Percentiles rank a stretch among this genome's conserved stretches.
These are phyloP conservation scores for Nomada fucata DNA, from an alignment of 2,888 invertebrate species.

Conservation along the genomic window DNA sequence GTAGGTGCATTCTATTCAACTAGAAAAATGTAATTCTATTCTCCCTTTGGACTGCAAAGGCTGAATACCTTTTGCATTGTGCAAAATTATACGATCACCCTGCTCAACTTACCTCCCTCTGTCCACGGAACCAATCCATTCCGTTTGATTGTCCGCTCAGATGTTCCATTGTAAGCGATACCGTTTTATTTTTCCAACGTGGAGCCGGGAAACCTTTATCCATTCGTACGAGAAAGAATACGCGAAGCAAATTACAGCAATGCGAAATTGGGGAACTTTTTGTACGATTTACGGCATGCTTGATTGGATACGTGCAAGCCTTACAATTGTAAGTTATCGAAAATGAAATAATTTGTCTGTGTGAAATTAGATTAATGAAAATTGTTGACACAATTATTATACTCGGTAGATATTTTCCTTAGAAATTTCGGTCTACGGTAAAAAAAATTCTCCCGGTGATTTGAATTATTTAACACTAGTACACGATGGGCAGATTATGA, in stretches of 20 bases:
- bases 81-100: conserved; percentile 79
- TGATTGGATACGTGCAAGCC: too few species aligned
- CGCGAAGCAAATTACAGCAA: neutral
- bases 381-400: neutral
- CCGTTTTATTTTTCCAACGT: neutral
- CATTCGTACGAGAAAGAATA: neutral
- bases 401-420: neutral
- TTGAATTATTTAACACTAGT: neutral
- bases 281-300: too few species aligned
- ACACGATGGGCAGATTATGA: too few species aligned
- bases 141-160: conserved; percentile 24
- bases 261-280: neutral
- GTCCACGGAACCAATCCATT: conserved; percentile 21
- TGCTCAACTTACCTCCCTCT: conserved; percentile 49
- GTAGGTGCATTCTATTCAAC: conserved; percentile 76
- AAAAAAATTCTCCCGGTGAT: neutral
- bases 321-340: too few species aligned
- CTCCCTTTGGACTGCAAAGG: conserved; percentile 49
- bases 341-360: too few species aligned
- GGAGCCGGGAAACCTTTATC: conserved; percentile 1
- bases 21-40: conserved; percentile 77
- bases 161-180: conserved; percentile 62
- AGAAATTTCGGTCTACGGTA: neutral
- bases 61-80: conserved; percentile 72
- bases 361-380: neutral